A percentile compares a stretch with the other conserved stretches of the same genome.
These are phyloP conservation scores for Minunthozetes semirufus DNA, from an alignment of 2,888 invertebrate genomes.

Conservation along the genomic window DNA sequence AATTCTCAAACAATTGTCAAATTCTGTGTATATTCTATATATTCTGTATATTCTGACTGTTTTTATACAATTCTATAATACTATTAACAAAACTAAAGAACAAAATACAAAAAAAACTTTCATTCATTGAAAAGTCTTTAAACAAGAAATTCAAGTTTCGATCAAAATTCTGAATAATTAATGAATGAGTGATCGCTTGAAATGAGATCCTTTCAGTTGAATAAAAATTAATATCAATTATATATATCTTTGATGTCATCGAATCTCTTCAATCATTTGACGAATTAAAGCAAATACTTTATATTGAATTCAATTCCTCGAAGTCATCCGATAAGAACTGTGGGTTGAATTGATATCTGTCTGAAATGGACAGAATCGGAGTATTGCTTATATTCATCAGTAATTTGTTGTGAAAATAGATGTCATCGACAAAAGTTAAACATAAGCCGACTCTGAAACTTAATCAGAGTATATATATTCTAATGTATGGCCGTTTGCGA, in stretches of 20 bases:
- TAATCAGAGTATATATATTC: conserved; percentile 17
- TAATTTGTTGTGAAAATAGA: conserved; percentile 23
- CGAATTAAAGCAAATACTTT: not conserved
- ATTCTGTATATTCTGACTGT: no score
- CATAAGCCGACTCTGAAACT: not conserved
- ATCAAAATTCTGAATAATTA: not conserved
- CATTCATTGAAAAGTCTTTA: no score
- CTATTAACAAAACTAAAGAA: no score
- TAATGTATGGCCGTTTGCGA: not conserved
- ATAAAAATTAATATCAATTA: not conserved
- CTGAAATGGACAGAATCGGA: not conserved
- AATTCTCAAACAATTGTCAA: no score
- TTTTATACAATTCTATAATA: no score
- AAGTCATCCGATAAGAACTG: not conserved
- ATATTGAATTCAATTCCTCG: no score
- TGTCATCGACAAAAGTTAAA: not conserved
- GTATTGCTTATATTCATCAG: not conserved
- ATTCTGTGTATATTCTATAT: no score
- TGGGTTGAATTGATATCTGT: not conserved
- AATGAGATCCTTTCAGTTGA: not conserved
- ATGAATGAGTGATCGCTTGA: conserved; percentile 1
- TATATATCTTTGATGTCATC: not conserved
- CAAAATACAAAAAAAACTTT: no score
- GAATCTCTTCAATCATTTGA: not conserved
- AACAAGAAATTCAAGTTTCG: not conserved